Conservation (phyloP, 2,113 vertebrate species). For the Actenoides lindsayi region DNA sequence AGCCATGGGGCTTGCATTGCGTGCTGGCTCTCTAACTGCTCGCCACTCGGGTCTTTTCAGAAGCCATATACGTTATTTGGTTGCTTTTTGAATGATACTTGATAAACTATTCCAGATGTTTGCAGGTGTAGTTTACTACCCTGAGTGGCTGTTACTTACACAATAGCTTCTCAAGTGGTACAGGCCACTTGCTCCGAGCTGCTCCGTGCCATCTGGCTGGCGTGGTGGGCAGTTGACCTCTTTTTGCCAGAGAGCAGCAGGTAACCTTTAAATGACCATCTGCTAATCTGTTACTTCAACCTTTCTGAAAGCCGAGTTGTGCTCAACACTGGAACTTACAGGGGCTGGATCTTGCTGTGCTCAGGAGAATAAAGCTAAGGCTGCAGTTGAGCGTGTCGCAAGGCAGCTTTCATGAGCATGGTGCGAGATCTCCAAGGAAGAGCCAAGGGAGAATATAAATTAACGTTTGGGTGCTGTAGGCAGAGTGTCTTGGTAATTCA, state of each 20-base stretch:
- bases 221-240: conserved; percentile 1
- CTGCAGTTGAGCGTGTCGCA: accelerated
- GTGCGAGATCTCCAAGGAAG: background rate
- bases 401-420: background rate
- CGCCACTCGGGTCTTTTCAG: background rate
- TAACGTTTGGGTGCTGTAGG: background rate
- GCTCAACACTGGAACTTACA: background rate
- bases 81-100: background rate
- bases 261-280: conserved; percentile 66
- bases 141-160: background rate
- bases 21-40: background rate
- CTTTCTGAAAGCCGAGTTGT: background rate
- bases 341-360: background rate
- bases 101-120: conserved; percentile 59
- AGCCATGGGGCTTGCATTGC: background rate
- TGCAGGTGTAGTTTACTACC: conserved; percentile 67
- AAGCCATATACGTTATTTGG: background rate
- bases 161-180: background rate
- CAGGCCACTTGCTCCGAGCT: background rate
- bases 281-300: conserved; percentile 40
- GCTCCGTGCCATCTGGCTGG: conserved; percentile 64
- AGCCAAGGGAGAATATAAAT: background rate
- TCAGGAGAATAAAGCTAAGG: background rate
- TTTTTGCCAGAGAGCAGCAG: conserved; percentile 51
- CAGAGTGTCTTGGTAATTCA: background rate